Evolutionary conservation across 1,140 invertebrate species (phyloP), one percentile per base, ranked within the genome.

Genomic region (Neodiprion lecontei): DNA sequence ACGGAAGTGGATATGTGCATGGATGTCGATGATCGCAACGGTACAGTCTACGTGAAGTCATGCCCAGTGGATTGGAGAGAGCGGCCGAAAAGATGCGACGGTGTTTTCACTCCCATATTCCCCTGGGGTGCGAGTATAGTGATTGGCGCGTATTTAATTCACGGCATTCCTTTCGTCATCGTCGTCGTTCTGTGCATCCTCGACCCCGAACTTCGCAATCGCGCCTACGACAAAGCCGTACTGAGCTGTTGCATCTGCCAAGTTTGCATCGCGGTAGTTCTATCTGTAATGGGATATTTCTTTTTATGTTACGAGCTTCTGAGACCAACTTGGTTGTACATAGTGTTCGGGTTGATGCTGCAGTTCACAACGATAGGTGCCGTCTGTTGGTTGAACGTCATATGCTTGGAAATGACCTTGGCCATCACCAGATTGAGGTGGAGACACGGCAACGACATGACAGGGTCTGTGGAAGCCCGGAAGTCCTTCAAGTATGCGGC

Each of bases 371-470:
- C 79, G 7, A 75, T 85, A 68, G 77, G 78, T 4, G 75, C 75
- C 0, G 79, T 80, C 17, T 70, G 80, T 10, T 85, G 85, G 84
- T 72, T 85, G 49, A 77, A 84, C 40, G 75, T 82, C 40, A 82
- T 85, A 70, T 84, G 84, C 71, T 79, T 84, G 40, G 85, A 86
- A 68, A 81, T 85, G 72, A 82, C 83, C 2, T 72, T 83, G 14
- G 79, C 79, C 9, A 86, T 86, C 50, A 86, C 85, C 0, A 78
- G 80, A 68, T 81, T 87, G 49, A 77, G 78, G 53, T 85, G 79
- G 81, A 69, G 74, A 5, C 81, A 80, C 0, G 49, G 79, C 0
- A 75, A 23, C 23, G 75, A 77, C 21, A 49, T 68, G 1, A 80
- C 78, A 12, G 70, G 69, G 3, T 53, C 71, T 0, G 72, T 79